Evolutionary conservation across 2,113 vertebrate species (phyloP).

Genomic region (Pituophis catenifer): DNA sequence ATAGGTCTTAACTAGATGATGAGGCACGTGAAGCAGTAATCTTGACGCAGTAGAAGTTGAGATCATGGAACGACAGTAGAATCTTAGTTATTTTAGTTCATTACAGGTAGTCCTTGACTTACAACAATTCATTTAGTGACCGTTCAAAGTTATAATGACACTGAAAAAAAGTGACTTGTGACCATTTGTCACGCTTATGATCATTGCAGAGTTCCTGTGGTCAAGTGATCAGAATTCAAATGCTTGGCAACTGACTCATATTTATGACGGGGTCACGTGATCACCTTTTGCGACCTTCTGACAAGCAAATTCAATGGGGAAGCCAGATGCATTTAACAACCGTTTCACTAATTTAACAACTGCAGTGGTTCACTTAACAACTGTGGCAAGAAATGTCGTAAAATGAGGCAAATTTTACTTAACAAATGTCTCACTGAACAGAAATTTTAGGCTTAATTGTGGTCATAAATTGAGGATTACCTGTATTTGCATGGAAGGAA

Average conservation of each 20-base stretch:
- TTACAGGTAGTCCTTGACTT: background rate
- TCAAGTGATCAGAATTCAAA: background rate
- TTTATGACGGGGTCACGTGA: background rate
- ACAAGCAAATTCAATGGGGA: background rate
- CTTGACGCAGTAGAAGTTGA: background rate
- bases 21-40: background rate
- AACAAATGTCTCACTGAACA: background rate
- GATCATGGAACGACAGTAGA: background rate
- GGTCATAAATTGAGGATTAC: background rate
- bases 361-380: background rate
- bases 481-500: background rate
- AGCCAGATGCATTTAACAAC: background rate
- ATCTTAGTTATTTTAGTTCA: background rate
- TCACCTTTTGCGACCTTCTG: background rate
- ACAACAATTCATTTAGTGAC: background rate
- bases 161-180: background rate
- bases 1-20: background rate
- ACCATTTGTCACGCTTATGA: background rate
- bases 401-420: background rate
- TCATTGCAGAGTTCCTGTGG: background rate
- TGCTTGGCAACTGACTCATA: background rate
- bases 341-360: background rate
- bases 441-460: background rate
- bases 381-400: background rate
- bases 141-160: background rate